Conservation (phyloP, 2,797 vertebrate species). For the Anabacerthia variegaticeps region DNA sequence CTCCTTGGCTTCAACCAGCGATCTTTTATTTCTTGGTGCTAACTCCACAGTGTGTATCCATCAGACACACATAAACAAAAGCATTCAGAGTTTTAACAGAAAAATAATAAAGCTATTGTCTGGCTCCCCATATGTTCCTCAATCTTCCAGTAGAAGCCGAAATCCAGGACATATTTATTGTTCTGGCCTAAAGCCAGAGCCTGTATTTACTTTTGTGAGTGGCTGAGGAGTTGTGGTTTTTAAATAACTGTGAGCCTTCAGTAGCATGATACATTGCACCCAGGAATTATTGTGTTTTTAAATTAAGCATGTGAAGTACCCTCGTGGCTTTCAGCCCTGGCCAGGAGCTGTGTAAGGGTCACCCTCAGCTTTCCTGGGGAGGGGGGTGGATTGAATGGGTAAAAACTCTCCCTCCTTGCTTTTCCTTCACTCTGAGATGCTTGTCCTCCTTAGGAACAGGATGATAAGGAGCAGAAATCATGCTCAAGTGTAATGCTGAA, state of each 20-base stretch:
- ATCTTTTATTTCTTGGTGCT: background rate
- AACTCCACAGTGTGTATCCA: background rate
- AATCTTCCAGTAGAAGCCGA: background rate
- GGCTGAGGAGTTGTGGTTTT: conserved; percentile 29
- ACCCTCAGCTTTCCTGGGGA: background rate
- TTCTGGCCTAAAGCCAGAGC: conserved; percentile 22
- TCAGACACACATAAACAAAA: background rate
- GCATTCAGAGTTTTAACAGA: background rate
- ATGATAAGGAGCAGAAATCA: background rate
- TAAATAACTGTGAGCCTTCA: conserved; percentile 25
- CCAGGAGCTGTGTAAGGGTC: background rate
- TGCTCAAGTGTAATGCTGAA: background rate
- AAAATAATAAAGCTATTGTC: conserved; percentile 28
- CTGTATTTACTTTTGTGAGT: conserved; percentile 25
- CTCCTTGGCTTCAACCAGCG: background rate
- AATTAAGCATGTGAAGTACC: conserved; percentile 29
- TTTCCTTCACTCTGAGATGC: background rate
- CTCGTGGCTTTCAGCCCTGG: conserved; percentile 34
- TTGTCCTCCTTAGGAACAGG: background rate
- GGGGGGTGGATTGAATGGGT: background rate
- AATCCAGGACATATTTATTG: conserved; percentile 22
- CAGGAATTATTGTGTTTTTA: conserved; percentile 27
- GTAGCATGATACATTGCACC: conserved; percentile 39
- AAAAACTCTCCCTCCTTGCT: background rate
- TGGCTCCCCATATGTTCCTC: conserved; percentile 11